Conservation (phyloP, 2,888 invertebrate genomes). For the Esperia sulphurella region DNA sequence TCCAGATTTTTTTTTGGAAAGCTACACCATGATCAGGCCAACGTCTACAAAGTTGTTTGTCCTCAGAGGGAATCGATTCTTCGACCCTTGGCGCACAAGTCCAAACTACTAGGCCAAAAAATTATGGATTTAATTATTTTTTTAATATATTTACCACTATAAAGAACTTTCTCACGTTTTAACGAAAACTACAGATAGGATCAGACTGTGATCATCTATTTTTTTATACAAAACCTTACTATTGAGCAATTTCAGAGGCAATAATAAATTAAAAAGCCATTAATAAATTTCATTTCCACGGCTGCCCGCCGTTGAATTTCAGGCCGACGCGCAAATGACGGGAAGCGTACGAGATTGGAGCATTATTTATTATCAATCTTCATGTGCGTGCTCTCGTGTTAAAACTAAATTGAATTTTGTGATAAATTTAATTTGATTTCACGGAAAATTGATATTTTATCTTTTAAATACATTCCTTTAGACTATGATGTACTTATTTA, state of each 20-base stretch:
- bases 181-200: too few relatives aligned
- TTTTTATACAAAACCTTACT: not conserved
- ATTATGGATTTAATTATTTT: too few relatives aligned
- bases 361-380: conserved; percentile 9
- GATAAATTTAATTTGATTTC: conserved; percentile 4
- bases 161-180: too few relatives aligned
- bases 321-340: not conserved
- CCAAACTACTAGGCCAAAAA: too few relatives aligned
- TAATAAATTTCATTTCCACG: conserved; percentile 2
- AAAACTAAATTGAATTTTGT: conserved; percentile 3
- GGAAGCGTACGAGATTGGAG: not conserved
- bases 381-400: conserved; percentile 2
- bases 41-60: too few relatives aligned
- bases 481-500: not conserved
- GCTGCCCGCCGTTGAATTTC: not conserved
- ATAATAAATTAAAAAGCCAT: conserved; percentile 1
- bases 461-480: not conserved
- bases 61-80: too few relatives aligned
- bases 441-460: not conserved
- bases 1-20: too few relatives aligned
- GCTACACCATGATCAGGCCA: too few relatives aligned
- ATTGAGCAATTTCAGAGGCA: not conserved
- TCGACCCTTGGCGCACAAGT: too few relatives aligned
- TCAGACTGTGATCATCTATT: too few relatives aligned
- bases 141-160: too few relatives aligned